Evolutionary conservation across 2,888 invertebrate species (phyloP).

Genomic region (Boloria euphrosyne): DNA sequence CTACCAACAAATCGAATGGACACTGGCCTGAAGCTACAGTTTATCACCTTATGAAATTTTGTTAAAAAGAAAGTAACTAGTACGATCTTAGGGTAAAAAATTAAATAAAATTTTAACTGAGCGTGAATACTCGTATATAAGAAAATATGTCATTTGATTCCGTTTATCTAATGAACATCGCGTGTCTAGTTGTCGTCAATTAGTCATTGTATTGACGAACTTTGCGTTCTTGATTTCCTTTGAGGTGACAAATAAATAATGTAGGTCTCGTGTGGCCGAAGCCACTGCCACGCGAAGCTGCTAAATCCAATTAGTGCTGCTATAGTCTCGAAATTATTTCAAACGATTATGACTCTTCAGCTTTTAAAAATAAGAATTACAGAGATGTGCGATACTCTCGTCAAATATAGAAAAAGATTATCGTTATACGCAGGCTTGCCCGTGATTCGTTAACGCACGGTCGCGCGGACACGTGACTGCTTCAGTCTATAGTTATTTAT

Average conservation of each 20-base stretch:
- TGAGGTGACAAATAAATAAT: slow-evolving; percentile 21
- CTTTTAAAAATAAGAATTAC: not conserved
- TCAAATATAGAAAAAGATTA: slow-evolving; percentile 35
- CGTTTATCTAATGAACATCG: not conserved
- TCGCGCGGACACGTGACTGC: slow-evolving; percentile 29
- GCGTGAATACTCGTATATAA: too few relatives aligned
- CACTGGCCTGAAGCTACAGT: too few relatives aligned
- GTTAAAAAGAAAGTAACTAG: too few relatives aligned
- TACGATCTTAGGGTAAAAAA: too few relatives aligned
- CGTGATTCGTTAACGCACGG: slow-evolving; percentile 33
- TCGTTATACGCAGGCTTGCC: slow-evolving; percentile 32
- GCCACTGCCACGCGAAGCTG: slow-evolving; percentile 40
- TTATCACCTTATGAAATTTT: too few relatives aligned
- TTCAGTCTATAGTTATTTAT: slow-evolving; percentile 26
- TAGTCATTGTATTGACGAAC: slow-evolving; percentile 3
- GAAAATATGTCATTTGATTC: not conserved
- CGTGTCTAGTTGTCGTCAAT: slow-evolving; percentile 2
- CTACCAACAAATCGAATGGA: too few relatives aligned
- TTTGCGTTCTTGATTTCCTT: slow-evolving; percentile 9
- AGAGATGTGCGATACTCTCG: not conserved
- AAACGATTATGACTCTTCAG: slow-evolving; percentile 1
- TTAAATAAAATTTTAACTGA: too few relatives aligned
- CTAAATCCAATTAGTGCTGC: slow-evolving; percentile 40
- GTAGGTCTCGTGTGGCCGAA: slow-evolving; percentile 42
- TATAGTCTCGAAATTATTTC: slow-evolving; percentile 1